phyloP scores from a whole-genome alignment of 2,888 invertebrate genomes.

The Phortica okadai region DNA sequence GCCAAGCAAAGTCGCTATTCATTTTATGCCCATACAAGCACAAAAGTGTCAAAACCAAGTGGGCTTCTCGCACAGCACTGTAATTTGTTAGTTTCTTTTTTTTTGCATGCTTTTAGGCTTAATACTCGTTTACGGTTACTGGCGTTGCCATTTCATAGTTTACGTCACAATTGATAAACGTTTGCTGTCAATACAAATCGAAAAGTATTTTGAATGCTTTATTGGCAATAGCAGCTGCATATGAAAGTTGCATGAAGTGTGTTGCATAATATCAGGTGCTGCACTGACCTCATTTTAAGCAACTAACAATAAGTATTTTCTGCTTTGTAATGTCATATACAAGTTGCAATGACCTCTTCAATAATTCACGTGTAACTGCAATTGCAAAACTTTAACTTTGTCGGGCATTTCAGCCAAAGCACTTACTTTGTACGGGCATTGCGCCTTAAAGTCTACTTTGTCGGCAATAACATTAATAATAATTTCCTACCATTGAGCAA shows the following conservation, averaged over 20 bases:
- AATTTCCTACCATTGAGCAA: slow-evolving; percentile 7
- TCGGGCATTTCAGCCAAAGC: not conserved
- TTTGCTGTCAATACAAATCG: slow-evolving; percentile 27
- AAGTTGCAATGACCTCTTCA: too few species aligned
- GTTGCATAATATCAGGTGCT: not conserved
- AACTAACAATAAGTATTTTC: too few species aligned
- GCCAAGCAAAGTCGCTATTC: not conserved
- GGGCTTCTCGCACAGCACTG: not conserved
- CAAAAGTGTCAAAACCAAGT: not conserved
- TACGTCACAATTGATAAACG: slow-evolving; percentile 16
- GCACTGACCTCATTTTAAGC: too few species aligned
- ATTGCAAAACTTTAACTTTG: not conserved
- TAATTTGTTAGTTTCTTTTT: not conserved
- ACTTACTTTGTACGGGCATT: not conserved
- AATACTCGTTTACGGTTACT: not conserved
- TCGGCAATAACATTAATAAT: slow-evolving; percentile 24
- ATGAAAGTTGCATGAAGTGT: not conserved
- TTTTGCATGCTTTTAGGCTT: slow-evolving; percentile 7
- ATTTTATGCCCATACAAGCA: not conserved
- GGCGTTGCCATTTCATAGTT: not conserved
- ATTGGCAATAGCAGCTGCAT: slow-evolving; percentile 4
- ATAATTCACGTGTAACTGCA: not conserved
- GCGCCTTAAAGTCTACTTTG: slow-evolving; percentile 1
- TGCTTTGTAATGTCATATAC: too few species aligned
- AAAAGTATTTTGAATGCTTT: slow-evolving; percentile 8